Base-by-base conservation (phyloP, 2,888 invertebrate species). In the Diabrotica balteata region DNA sequence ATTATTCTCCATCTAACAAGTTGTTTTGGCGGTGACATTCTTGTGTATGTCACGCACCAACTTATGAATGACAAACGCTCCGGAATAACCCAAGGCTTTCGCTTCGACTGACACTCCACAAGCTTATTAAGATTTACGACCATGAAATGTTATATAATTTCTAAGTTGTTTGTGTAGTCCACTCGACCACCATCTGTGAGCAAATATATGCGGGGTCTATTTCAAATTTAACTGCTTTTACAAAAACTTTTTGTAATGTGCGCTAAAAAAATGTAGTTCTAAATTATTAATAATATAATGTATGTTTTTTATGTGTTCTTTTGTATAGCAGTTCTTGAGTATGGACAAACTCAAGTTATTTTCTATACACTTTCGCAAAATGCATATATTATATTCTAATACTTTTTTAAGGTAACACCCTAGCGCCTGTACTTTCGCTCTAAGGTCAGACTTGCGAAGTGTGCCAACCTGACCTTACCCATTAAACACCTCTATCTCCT, bases 1-100 rank as follows among this genome's bases (percentile, higher is more conserved):
- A 32, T 32, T 32, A 32, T 32, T 32, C 11, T 54, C 10, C 6
- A 4, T 8, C 9, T 32, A 43, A 43, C 53, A 7, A 53, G 43
- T 43, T 42, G n/a, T 10, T 52, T 10, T 6, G 3, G 32, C 32
- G 32, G 42, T 54, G 42, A 43, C 11, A 42, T 43, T 54, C 43
- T 17, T n/a, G n/a, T 7, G n/a, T 54, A 7, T 43, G 11, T 54
- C 42, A 52, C 2, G 32, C 22, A 22, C 52, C 32, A 52, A 52
- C 7, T 17, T 54, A 42, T 54, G 54, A 54, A 54, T 54, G 54
- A 54, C n/a, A 43, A 54, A 54, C 43, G 42, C 54, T 43, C 42
- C 7, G 54, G 54, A 54, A 54, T 51, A 54, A 54, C 43, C 54
- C 54, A 54, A 54, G 54, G 54, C 11, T 54, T 54, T 32, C 32